phyloP scores from a whole-genome alignment of 2,888 invertebrate species.

The Pseudococcus viburni region DNA sequence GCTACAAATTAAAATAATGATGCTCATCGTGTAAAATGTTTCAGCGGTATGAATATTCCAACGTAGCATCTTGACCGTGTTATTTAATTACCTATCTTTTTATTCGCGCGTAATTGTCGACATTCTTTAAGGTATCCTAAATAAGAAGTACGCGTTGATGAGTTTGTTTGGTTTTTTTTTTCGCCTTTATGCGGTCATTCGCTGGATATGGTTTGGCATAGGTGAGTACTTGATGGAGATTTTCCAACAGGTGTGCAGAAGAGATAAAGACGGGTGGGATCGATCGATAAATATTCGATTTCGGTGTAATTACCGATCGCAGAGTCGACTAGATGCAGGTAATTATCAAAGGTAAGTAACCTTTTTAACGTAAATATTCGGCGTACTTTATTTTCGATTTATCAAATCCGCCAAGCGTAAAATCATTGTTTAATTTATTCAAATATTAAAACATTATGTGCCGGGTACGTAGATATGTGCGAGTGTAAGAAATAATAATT shows the following conservation, averaged over 20 bases:
- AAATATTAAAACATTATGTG: constrained; percentile 1
- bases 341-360: constrained; percentile 11
- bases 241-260: background rate
- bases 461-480: background rate
- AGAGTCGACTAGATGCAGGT: background rate
- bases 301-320: background rate
- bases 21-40: background rate
- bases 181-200: background rate
- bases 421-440: constrained; percentile 11
- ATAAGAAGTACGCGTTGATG: background rate
- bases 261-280: background rate
- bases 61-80: background rate
- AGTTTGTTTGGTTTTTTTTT: background rate
- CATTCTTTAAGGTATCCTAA: background rate
- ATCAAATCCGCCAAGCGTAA: background rate
- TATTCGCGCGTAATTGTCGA: constrained; percentile 26
- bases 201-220: background rate
- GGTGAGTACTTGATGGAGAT: background rate
- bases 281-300: background rate
- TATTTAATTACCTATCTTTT: constrained; percentile 23
- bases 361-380: background rate
- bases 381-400: background rate
- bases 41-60: background rate
- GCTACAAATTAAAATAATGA: constrained; percentile 48
- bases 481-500: constrained; percentile 10